Base-by-base conservation (phyloP, 2,797 vertebrate genomes). In the Takifugu rubripes region DNA sequence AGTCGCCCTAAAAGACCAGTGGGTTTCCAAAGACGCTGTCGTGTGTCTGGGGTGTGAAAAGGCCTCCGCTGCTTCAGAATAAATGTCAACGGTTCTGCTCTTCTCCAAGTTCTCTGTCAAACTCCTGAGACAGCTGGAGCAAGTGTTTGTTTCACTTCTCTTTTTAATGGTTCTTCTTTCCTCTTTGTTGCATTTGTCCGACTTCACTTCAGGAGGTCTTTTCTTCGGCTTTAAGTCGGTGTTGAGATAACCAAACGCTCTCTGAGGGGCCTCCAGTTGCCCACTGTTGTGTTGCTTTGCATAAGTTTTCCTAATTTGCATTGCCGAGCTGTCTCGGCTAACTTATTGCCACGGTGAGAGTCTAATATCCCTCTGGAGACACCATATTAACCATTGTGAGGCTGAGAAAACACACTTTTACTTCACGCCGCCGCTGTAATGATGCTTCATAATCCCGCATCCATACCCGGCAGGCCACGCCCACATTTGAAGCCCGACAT, bases 1-100 rank as follows among this genome's bases (percentile, higher is more conserved):
- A 86, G 76, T 79, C 80, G 67, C 77, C 80, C 80, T 53, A 67
- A 78, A 81, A 80, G 84, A 74, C 79, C 79, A 21, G 21, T 21
- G 25, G 47, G 36, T 52, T 55, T 70, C 47, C 25, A 40, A 62
- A 63, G 71, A 80, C 21, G 52, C 77, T 78, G 80, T 47, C 43
- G 40, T 21, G 21, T 21, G 21, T 59, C 59, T 33, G 58, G 52
- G 6, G 61, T 40, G 0, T 40, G 15, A 52, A 64, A 47, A 62
- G 64, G 45, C 66, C 74, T 61, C 64, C 66, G 57, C 66, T 42
- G 43, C 14, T 44, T 12, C 29, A 27, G 26, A 27, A 3, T 9
- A 33, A 33, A 33, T 33, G 31, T 33, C 31, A 33, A 36, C 33
- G 33, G 1, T 12, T 29, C 4, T 3, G 33, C 33, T 2, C 45